These are phyloP conservation scores for Mylabris sibirica DNA, from an alignment of 2,888 invertebrate genomes.

Conservation along the genomic window DNA sequence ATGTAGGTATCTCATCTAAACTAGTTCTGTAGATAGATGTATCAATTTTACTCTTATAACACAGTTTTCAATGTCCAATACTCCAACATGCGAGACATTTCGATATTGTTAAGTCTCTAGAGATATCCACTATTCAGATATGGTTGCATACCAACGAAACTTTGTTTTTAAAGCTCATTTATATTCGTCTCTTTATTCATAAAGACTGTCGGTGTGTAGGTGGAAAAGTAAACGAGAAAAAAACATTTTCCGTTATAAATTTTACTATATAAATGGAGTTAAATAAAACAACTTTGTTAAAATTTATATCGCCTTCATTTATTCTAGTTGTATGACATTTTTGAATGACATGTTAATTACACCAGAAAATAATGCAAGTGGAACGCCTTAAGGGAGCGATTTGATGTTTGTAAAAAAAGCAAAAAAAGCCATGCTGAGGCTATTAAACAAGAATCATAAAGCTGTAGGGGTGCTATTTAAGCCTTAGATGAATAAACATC, in stretches of 20 bases:
- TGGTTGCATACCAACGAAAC: background rate
- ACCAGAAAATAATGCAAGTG: background rate
- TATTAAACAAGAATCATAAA: too few relatives aligned
- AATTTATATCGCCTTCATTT: background rate
- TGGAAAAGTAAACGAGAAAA: background rate
- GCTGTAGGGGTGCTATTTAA: too few relatives aligned
- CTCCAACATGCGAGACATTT: background rate
- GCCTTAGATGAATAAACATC: too few relatives aligned
- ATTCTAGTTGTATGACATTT: background rate
- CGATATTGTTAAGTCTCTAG: background rate
- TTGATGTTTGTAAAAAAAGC: too few relatives aligned
- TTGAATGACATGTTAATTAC: slow-evolving; percentile 3
- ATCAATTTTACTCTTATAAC: background rate
- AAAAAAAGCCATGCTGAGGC: too few relatives aligned
- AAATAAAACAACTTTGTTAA: background rate
- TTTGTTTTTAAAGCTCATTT: background rate
- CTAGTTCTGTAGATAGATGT: background rate
- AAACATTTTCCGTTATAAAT: background rate
- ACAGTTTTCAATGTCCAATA: background rate
- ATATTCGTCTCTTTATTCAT: background rate
- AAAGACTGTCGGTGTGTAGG: background rate
- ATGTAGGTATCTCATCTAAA: too few relatives aligned
- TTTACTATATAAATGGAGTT: background rate
- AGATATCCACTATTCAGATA: background rate
- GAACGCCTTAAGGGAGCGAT: too few relatives aligned